Base-by-base conservation (phyloP, 2,113 vertebrate species). In the Tyrannus savana region DNA sequence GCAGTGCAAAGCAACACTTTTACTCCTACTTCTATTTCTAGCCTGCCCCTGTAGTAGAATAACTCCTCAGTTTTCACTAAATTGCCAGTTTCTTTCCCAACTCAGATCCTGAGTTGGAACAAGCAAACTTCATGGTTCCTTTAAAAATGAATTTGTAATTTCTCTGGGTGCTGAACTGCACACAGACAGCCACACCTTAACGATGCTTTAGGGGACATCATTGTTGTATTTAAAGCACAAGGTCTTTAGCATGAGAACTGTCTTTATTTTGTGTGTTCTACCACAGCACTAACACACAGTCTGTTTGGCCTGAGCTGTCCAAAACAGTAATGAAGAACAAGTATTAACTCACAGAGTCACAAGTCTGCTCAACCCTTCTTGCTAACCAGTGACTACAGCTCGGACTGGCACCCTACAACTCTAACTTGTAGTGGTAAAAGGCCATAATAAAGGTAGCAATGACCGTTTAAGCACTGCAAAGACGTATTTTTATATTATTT, bases 1-100 rank as follows among this genome's bases (percentile, higher is more conserved):
- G 31, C 56, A 75, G 68, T 50, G 93, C 79, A 90, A 96, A 96
- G 72, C 39, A 84, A 96, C 84, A 52, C 80, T 90, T 93, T 31
- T 41, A 68, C 60, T 93, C 72, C 86, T 64, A 22, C 42, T 93
- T 71, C 68, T 87, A 90, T 82, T 86, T 91, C 92, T 60, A 77
- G 83, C 37, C 37, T 74, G 31, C 28, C 63, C 59, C 56, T 74
- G 11, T 35, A 52, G 25, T 56, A 41, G 52, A 90, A 89, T 75
- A 87, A 59, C 37, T 53, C 55, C 66, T 89, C 53, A 42, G n/a
- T 30, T 89, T 93, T 84, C 14, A 78, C 23, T n/a, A 14, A 87
- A 44, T 42, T 46, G 21, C 19, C 46, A 62, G 2, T 9, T 79
- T 76, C 80, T 56, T 60, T 30, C 37, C 47, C 18, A 19, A 22